phyloP scores from a whole-genome alignment of 37 sponge, comb jelly and placozoan species.

The Amphimedon queenslandica region DNA sequence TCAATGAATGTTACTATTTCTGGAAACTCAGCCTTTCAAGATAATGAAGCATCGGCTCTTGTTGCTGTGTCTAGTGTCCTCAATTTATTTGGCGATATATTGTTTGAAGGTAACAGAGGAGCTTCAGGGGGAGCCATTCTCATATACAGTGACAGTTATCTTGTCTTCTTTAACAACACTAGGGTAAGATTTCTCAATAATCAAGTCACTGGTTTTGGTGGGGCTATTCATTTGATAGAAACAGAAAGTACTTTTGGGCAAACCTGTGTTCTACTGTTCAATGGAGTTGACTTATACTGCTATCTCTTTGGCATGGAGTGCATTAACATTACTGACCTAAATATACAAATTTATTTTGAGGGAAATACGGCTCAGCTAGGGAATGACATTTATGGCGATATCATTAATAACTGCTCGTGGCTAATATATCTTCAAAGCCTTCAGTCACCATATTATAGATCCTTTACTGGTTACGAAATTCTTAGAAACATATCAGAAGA shows the following conservation, averaged over 20 bases:
- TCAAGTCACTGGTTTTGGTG: constrained; percentile 10
- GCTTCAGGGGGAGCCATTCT: constrained; percentile 16
- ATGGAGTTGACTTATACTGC: not conserved
- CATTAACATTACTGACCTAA: not conserved
- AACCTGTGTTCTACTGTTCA: constrained; percentile 11
- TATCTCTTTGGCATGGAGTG: not conserved
- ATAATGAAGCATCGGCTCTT: not conserved
- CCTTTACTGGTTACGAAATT: not conserved
- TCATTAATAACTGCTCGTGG: constrained; percentile 11
- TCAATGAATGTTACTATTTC: constrained; percentile 3
- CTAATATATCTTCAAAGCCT: not conserved
- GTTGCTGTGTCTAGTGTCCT: not conserved
- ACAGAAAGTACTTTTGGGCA: not conserved
- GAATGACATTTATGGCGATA: constrained; percentile 1
- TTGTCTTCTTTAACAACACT: not conserved
- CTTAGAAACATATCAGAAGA: not conserved
- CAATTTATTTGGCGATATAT: not conserved
- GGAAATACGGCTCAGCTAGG: constrained; percentile 11
- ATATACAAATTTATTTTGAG: not conserved
- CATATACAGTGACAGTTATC: not conserved
- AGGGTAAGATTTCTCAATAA: constrained; percentile 1
- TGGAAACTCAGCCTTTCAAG: not conserved
- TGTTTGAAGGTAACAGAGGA: constrained; percentile 13
- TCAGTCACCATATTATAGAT: not conserved
- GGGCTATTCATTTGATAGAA: constrained; percentile 10